Base-by-base conservation (phyloP, 2,888 invertebrate species). In the Rugalucina vietnamica region DNA sequence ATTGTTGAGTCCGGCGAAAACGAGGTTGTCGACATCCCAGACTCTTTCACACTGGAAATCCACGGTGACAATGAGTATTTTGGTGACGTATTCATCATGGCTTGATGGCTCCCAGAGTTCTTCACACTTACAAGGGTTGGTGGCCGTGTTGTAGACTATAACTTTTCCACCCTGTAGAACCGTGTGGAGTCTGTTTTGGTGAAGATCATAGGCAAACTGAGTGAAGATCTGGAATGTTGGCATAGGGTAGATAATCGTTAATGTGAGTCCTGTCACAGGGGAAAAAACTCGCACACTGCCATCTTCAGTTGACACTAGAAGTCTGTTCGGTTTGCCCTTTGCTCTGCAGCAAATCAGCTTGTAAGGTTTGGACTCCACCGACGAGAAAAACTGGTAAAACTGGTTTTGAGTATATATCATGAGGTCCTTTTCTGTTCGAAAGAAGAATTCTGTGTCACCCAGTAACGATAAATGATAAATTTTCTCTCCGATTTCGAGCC, bases 211-310 rank as follows among this genome's bases (percentile, higher is more conserved):
- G 0, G 90, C 90, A 86, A 92, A 90, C 24, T 86, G 81, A 36
- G 85, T 88, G 37, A 91, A 75, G 21, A 91, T 87, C 92, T 92
- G 79, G 50, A 90, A 89, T 18, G 90, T 85, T 10, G 92, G 89
- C 87, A 92, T 84, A 0, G 93, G 93, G 72, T 90, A 93, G 24
- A 93, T 86, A 14, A 92, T 91, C 14, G 91, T 91, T 77, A 91
- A 54, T 4, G 89, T 88, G n/a, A 79, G 86, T 14, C 92, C 93
- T 14, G 91, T 90, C 10, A 89, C 79, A 50, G 93, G 92, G n/a
- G 91, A 91, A 50, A 92, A 87, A 24, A 93, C 74, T 12, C 92
- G 85, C 24, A 93, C 90, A 81, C 92, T 91, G 4, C 93, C 93
- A 90, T 93, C 93, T 92, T 92, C 90, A 14, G 91, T 91, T 14